phyloP scores from a whole-genome alignment of 2,888 invertebrate species.

The Eristalinus sepulchralis region DNA sequence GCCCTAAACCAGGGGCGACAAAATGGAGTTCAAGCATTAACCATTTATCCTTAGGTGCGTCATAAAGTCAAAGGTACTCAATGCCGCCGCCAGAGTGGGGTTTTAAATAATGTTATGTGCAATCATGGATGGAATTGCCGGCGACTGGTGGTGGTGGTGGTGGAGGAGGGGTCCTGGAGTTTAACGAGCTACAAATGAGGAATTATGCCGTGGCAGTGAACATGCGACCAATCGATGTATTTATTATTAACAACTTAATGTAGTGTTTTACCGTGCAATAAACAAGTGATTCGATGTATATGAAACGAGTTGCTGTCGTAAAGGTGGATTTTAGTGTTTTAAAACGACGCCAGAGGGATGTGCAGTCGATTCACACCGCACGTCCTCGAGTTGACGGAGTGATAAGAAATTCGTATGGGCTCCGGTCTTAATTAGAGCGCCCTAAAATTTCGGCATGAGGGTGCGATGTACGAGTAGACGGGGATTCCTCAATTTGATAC shows the following conservation, averaged over 20 bases:
- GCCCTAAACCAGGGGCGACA: constrained; percentile 56
- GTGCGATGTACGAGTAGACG: neutral
- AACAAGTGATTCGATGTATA: constrained; percentile 35
- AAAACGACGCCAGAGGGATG: neutral
- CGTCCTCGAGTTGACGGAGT: neutral
- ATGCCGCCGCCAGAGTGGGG: neutral
- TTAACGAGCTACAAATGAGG: constrained; percentile 39
- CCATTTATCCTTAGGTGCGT: constrained; percentile 75
- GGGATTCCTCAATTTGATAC: neutral
- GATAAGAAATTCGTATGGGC: neutral
- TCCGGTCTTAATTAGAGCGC: neutral
- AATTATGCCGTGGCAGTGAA: constrained; percentile 8
- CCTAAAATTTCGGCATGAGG: neutral
- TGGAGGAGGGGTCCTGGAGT: neutral
- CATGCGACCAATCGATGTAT: constrained; percentile 17
- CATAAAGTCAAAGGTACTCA: constrained; percentile 27
- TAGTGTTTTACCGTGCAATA: constrained; percentile 41
- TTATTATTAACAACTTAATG: constrained; percentile 38
- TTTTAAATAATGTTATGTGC: constrained; percentile 22
- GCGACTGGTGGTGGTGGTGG: neutral
- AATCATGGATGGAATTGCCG: neutral
- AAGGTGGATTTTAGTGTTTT: neutral
- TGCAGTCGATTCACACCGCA: neutral
- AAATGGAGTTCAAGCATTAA: constrained; percentile 72
- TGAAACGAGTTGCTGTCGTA: neutral